Percentiles rank a stretch among this genome's conserved stretches.
These are phyloP conservation scores for Brachionus calyciflorus DNA, from an alignment of 1,140 invertebrate species.

Conservation along the genomic window DNA sequence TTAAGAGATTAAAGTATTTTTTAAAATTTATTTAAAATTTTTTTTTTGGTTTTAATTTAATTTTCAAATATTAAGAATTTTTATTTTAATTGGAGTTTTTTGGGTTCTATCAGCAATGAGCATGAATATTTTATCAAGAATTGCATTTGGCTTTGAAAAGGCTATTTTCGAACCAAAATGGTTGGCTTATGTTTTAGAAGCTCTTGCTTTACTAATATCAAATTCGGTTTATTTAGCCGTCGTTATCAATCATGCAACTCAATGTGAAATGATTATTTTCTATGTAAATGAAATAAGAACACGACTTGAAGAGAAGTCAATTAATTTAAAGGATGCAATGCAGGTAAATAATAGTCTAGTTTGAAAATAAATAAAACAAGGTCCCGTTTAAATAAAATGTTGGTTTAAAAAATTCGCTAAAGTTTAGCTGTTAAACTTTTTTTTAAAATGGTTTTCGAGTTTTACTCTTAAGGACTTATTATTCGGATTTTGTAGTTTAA, in stretches of 20 bases:
- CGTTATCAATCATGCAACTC: constrained; percentile 59
- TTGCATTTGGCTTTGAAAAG: constrained; percentile 51
- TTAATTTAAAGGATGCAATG: constrained; percentile 58
- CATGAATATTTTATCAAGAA: constrained; percentile 55
- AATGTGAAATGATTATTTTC: constrained; percentile 60
- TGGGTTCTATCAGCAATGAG: constrained; percentile 54
- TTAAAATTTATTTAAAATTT: too few species aligned
- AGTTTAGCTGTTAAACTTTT: constrained; percentile 19
- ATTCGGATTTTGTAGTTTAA: too few species aligned
- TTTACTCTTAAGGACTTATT: too few species aligned
- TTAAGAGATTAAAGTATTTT: constrained; percentile 46
- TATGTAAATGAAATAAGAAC: constrained; percentile 56
- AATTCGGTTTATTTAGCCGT: constrained; percentile 58
- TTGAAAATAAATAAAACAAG: too few species aligned
- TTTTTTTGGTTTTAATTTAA: too few species aligned
- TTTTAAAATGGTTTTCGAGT: too few species aligned
- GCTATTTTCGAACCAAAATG: constrained; percentile 49
- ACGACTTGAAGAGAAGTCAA: constrained; percentile 58
- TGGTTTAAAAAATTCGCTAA: too few species aligned
- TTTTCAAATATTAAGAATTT: constrained; percentile 48
- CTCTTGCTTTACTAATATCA: constrained; percentile 53
- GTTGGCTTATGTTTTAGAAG: constrained; percentile 53
- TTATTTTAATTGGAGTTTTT: constrained; percentile 51
- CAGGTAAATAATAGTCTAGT: too few species aligned
- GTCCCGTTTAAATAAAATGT: too few species aligned